phyloP scores from a whole-genome alignment of 2,113 vertebrate species.

The Thymallus thymallus region DNA sequence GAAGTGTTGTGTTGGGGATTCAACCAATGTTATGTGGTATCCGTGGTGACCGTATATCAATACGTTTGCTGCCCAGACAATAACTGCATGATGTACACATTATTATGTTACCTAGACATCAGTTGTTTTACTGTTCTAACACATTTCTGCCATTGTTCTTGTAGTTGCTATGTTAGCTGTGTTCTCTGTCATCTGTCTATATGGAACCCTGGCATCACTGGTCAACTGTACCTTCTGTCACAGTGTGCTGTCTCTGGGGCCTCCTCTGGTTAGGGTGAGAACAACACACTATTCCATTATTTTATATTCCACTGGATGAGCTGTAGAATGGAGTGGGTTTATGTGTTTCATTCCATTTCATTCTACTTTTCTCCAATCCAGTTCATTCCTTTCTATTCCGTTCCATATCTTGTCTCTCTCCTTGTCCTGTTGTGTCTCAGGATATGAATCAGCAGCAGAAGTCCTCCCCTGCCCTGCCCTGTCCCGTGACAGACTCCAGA shows the following conservation, averaged over 20 bases:
- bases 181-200: slow-evolving; percentile 76
- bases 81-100: not conserved
- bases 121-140: not conserved
- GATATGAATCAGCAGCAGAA: slow-evolving; percentile 49
- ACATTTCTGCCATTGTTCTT: slow-evolving; percentile 16
- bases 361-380: not conserved
- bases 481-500: slow-evolving; percentile 71
- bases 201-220: slow-evolving; percentile 79
- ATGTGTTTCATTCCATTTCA: not conserved
- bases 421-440: slow-evolving; percentile 27
- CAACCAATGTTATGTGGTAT: too few species aligned
- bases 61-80: not conserved
- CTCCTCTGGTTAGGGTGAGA: slow-evolving; percentile 75
- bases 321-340: too few species aligned
- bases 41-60: too few species aligned
- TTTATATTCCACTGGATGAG: not conserved
- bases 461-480: slow-evolving; percentile 51
- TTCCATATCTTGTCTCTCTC: not conserved
- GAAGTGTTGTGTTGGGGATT: too few species aligned
- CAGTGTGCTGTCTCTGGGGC: slow-evolving; percentile 76
- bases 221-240: slow-evolving; percentile 76
- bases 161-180: slow-evolving; percentile 77
- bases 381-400: not conserved
- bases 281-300: not conserved
- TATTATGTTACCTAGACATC: not conserved